Evolutionary conservation across 2,888 invertebrate species (phyloP).

Genomic region (Agriotes lineatus): DNA sequence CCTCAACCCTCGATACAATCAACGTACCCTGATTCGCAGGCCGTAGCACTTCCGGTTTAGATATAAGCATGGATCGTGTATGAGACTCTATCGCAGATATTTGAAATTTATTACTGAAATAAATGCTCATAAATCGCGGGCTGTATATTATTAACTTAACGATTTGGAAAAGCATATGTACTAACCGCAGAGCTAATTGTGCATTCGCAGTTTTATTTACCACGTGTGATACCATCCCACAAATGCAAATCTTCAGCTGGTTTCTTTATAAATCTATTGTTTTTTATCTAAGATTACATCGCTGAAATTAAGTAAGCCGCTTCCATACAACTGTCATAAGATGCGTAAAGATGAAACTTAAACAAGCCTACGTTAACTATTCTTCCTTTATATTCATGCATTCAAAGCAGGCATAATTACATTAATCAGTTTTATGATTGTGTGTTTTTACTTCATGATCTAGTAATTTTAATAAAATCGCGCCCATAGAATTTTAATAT

Average conservation of each 20-base stretch:
- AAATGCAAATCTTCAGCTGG: not conserved
- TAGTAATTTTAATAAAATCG: no score
- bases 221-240: not conserved
- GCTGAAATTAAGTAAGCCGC: no score
- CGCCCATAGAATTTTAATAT: no score
- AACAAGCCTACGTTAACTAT: no score
- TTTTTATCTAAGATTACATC: not conserved
- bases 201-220: constrained; percentile 5
- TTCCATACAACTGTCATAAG: no score
- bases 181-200: constrained; percentile 8
- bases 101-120: constrained; percentile 39
- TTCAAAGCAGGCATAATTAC: no score
- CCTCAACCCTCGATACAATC: constrained; percentile 40
- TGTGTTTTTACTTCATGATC: no score
- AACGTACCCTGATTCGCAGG: constrained; percentile 44
- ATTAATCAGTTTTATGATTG: no score
- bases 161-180: constrained; percentile 25
- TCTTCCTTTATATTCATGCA: no score
- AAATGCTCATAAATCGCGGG: constrained; percentile 32
- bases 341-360: no score
- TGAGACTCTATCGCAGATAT: constrained; percentile 38
- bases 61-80: constrained; percentile 33
- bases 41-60: constrained; percentile 39
- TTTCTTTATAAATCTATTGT: not conserved
- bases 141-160: constrained; percentile 43